Evolutionary conservation across 2,113 vertebrate genomes (phyloP).

Genomic region (Dicrurus megarhynchus): DNA sequence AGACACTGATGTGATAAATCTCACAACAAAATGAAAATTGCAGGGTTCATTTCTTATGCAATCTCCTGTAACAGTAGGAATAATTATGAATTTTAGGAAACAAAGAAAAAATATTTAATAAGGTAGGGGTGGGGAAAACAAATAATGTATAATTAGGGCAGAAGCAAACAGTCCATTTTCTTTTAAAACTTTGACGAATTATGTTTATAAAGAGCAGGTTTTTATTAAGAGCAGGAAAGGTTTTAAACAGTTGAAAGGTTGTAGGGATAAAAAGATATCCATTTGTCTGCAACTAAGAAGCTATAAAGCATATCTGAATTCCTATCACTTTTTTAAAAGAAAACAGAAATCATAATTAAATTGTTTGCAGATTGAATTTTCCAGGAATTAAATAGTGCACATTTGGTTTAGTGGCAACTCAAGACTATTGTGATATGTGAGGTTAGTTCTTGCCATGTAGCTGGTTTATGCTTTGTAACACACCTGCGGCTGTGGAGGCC

Average conservation of each 20-base stretch:
- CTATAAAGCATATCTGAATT: not conserved
- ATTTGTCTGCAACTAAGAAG: not conserved
- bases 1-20: not conserved
- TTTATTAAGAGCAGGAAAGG: not conserved
- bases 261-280: not conserved
- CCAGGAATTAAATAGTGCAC: not conserved
- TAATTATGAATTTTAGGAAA: not conserved
- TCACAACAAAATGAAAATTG: not conserved
- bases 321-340: not conserved
- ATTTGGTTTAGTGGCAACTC: not conserved
- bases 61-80: not conserved
- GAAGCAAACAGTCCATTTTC: not conserved
- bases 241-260: not conserved
- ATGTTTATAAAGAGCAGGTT: not conserved
- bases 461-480: not conserved
- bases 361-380: not conserved
- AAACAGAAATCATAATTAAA: not conserved
- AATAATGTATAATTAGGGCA: not conserved
- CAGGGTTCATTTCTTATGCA: not conserved
- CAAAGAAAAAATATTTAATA: not conserved
- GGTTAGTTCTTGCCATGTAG: not conserved
- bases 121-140: not conserved
- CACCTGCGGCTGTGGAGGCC: not conserved
- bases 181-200: not conserved
- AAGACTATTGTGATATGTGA: not conserved